These are phyloP conservation scores for Pristionchus exspectatus DNA, from an alignment of 2,888 invertebrate species.

Conservation along the genomic window DNA sequence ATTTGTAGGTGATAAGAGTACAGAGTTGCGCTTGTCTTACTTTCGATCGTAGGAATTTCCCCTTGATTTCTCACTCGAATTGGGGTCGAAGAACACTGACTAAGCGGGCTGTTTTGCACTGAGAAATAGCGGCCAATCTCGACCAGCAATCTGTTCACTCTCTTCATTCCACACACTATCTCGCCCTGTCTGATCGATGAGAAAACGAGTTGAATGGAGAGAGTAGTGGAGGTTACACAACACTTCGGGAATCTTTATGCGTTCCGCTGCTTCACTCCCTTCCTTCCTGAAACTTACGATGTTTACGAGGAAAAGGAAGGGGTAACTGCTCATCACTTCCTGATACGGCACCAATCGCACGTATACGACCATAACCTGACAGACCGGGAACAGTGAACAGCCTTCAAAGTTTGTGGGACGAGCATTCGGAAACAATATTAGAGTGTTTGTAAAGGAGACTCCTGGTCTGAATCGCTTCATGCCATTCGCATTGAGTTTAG, in stretches of 20 bases:
- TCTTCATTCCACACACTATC: no score
- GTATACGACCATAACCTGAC: not conserved
- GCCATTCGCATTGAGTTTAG: no score
- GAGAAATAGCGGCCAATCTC: constrained; percentile 21
- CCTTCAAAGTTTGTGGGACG: no score
- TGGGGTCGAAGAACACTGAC: constrained; percentile 32
- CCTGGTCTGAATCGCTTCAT: no score
- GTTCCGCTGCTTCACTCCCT: not conserved
- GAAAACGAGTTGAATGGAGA: not conserved
- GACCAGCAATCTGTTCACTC: not conserved
- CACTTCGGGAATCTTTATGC: not conserved
- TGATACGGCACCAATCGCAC: not conserved
- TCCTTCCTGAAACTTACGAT: not conserved
- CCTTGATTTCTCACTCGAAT: not conserved
- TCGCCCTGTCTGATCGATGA: no score
- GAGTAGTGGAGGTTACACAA: not conserved
- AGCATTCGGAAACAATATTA: no score
- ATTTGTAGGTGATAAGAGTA: constrained; percentile 47
- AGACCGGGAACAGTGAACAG: no score
- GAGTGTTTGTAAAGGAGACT: no score
- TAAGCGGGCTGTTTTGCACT: not conserved
- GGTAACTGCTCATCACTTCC: not conserved
- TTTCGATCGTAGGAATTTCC: not conserved
- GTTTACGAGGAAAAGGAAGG: not conserved
- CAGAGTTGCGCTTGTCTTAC: not conserved